phyloP scores from a whole-genome alignment of 1,140 invertebrate species.

The Papilio aristodemus region DNA sequence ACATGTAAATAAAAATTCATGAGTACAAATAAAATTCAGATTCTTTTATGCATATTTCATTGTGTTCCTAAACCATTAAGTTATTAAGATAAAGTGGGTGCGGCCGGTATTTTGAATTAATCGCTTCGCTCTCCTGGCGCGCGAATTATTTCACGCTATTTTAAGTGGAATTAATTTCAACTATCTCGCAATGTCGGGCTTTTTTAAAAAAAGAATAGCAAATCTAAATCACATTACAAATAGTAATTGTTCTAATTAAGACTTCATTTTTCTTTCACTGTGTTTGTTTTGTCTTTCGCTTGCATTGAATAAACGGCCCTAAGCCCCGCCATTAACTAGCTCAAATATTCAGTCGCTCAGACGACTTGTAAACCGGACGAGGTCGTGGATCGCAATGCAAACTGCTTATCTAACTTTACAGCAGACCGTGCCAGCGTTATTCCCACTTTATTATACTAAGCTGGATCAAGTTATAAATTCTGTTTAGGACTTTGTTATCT shows the following conservation, averaged over 20 bases:
- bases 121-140: slow-evolving; percentile 8
- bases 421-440: slow-evolving; percentile 10
- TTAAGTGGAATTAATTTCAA: slow-evolving; percentile 15
- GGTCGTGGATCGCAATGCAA: slow-evolving; percentile 4
- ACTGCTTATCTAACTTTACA: slow-evolving; percentile 15
- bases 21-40: slow-evolving; percentile 6
- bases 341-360: slow-evolving; percentile 1
- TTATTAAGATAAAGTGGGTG: slow-evolving; percentile 13
- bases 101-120: slow-evolving; percentile 15
- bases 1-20: slow-evolving; percentile 8
- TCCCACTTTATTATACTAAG: slow-evolving; percentile 19
- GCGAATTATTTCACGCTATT: slow-evolving; percentile 15
- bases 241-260: too few species aligned
- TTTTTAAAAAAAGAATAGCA: not conserved
- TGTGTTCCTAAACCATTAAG: slow-evolving; percentile 19
- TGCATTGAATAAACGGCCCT: not conserved
- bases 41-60: slow-evolving; percentile 20
- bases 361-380: not conserved
- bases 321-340: slow-evolving; percentile 1
- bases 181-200: not conserved
- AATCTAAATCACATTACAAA: not conserved
- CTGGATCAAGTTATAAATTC: slow-evolving; percentile 24
- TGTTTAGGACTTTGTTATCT: slow-evolving; percentile 11
- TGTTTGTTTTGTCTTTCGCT: not conserved
- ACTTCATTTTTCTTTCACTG: not conserved